phyloP scores from a whole-genome alignment of 37 sponge, comb jelly and placozoan species.

The Beroe ovata region DNA sequence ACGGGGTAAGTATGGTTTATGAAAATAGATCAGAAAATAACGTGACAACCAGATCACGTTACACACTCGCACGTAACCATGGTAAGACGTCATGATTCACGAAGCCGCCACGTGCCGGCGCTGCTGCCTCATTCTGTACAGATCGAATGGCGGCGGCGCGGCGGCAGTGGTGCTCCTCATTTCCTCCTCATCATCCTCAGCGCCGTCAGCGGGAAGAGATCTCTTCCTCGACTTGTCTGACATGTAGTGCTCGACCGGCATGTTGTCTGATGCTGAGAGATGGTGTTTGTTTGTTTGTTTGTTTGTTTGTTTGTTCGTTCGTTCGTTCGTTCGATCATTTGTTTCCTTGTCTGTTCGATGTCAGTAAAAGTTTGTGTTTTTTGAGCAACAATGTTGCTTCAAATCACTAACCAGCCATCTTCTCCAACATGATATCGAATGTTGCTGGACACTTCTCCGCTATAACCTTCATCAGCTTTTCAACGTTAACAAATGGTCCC shows the following conservation, averaged over 20 bases:
- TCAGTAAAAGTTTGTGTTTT: neutral
- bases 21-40: too few relatives aligned
- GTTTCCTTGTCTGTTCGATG: neutral
- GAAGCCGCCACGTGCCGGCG: slow-evolving; percentile 68
- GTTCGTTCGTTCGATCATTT: too few relatives aligned
- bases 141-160: slow-evolving; percentile 78
- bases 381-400: too few relatives aligned
- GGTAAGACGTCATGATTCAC: too few relatives aligned
- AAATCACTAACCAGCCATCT: slow-evolving; percentile 57
- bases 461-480: slow-evolving; percentile 76
- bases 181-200: slow-evolving; percentile 71
- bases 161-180: slow-evolving; percentile 40
- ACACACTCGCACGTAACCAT: too few relatives aligned
- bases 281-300: neutral
- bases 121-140: slow-evolving; percentile 85
- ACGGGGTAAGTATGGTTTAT: too few relatives aligned
- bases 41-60: too few relatives aligned
- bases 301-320: too few relatives aligned
- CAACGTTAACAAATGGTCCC: slow-evolving; percentile 90
- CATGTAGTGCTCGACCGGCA: slow-evolving; percentile 41
- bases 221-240: neutral
- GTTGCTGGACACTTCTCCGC: slow-evolving; percentile 58
- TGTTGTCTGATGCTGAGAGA: slow-evolving; percentile 65
- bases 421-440: slow-evolving; percentile 21
- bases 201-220: neutral